Conservation (phyloP, 2,113 vertebrate genomes). For the Albula glossodonta region DNA sequence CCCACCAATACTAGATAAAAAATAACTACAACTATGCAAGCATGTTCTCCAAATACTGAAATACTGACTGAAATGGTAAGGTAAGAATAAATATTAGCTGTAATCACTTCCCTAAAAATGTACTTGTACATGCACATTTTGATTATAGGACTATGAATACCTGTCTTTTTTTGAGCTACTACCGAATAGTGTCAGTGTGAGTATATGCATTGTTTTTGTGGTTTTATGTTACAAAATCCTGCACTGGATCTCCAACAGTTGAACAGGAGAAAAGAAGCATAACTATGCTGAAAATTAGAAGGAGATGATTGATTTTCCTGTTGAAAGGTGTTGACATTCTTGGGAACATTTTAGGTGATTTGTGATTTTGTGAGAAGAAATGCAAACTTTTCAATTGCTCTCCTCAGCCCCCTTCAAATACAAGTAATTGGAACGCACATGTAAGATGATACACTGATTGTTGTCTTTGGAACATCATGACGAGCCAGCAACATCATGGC, state of each 20-base stretch:
- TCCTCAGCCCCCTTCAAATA: background rate
- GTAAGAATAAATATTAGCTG: no score
- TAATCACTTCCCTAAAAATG: no score
- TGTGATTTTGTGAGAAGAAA: background rate
- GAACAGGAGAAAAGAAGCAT: background rate
- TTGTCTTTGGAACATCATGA: background rate
- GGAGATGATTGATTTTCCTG: background rate
- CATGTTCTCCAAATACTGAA: no score
- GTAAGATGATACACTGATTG: background rate
- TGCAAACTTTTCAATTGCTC: background rate
- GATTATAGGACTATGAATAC: background rate
- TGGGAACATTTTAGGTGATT: background rate
- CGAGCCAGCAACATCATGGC: background rate
- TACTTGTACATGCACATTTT: no score
- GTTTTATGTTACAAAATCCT: background rate
- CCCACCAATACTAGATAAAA: no score
- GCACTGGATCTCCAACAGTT: background rate
- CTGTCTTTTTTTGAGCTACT: background rate
- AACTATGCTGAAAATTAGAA: conserved; percentile 11
- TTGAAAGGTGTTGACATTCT: background rate
- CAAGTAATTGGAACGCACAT: background rate
- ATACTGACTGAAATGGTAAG: no score
- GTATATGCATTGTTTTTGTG: background rate
- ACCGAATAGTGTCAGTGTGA: background rate
- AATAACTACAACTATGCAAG: no score